Conservation (phyloP, 1,140 invertebrate species). For the Drosophila yakuba region DNA sequence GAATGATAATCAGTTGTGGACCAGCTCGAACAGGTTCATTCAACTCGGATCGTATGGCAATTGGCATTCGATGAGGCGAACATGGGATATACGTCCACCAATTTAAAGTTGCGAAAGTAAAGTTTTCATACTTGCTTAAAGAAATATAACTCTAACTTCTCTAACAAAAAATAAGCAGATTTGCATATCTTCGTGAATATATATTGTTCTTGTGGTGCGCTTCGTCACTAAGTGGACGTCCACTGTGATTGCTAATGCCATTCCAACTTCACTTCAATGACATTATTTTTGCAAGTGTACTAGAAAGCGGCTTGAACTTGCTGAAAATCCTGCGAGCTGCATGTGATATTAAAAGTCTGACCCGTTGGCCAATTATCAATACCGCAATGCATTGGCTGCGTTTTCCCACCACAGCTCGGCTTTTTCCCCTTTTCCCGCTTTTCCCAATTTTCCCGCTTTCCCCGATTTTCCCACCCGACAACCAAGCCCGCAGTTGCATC, state of each 20-base stretch:
- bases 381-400: conserved; percentile 60
- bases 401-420: conserved; percentile 21
- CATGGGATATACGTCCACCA: neutral
- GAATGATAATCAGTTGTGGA: conserved; percentile 45
- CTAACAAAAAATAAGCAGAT: too few species aligned
- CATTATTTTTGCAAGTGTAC: conserved; percentile 5
- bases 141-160: too few species aligned
- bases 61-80: neutral
- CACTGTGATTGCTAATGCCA: too few species aligned
- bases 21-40: conserved; percentile 38
- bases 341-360: conserved; percentile 49
- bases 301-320: conserved; percentile 18
- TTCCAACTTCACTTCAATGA: neutral
- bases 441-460: too few species aligned
- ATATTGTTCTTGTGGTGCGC: too few species aligned
- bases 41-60: conserved; percentile 22
- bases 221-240: too few species aligned
- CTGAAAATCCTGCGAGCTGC: conserved; percentile 10
- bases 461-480: conserved; percentile 11
- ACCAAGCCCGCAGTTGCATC: conserved; percentile 48
- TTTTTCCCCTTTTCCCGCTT: neutral
- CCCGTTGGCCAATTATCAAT: conserved; percentile 75
- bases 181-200: too few species aligned
- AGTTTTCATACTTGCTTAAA: too few species aligned
- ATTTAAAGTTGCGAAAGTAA: neutral